Evolutionary conservation across 2,888 invertebrate genomes (phyloP).

Genomic region (Conomelus anceps): DNA sequence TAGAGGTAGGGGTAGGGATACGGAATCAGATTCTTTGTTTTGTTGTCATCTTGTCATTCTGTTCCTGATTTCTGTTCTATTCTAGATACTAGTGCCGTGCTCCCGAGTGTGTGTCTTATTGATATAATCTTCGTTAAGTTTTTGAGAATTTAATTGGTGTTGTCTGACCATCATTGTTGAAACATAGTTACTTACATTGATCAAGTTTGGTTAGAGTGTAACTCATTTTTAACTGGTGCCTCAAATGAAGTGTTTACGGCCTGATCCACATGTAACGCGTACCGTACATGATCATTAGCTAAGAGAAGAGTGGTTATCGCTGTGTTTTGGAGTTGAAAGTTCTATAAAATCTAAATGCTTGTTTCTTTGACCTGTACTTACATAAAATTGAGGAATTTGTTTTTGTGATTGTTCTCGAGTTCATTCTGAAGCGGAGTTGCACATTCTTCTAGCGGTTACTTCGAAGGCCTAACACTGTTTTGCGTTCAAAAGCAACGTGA

Average conservation of each 20-base stretch:
- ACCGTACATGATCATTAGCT: background rate
- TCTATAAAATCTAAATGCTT: background rate
- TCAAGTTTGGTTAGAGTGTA: background rate
- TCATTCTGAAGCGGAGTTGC: background rate
- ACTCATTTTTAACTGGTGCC: background rate
- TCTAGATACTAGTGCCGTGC: background rate
- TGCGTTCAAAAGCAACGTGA: slow-evolving; percentile 32
- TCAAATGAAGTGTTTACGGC: background rate
- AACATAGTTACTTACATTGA: background rate
- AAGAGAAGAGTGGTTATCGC: background rate
- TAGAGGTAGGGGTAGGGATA: too few species aligned
- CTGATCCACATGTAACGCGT: background rate
- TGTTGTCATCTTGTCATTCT: slow-evolving; percentile 6
- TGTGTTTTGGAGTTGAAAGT: background rate
- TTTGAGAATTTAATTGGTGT: background rate
- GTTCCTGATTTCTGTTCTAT: background rate
- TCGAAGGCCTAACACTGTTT: slow-evolving; percentile 31
- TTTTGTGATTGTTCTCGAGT: background rate
- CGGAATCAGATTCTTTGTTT: slow-evolving; percentile 7
- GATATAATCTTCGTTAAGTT: background rate
- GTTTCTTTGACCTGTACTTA: background rate
- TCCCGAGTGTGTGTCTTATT: background rate
- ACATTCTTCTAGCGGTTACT: slow-evolving; percentile 7
- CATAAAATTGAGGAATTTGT: background rate
- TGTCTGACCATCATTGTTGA: background rate